These are phyloP conservation scores for Gerris buenoi DNA, from an alignment of 1,140 invertebrate genomes.

Conservation along the genomic window DNA sequence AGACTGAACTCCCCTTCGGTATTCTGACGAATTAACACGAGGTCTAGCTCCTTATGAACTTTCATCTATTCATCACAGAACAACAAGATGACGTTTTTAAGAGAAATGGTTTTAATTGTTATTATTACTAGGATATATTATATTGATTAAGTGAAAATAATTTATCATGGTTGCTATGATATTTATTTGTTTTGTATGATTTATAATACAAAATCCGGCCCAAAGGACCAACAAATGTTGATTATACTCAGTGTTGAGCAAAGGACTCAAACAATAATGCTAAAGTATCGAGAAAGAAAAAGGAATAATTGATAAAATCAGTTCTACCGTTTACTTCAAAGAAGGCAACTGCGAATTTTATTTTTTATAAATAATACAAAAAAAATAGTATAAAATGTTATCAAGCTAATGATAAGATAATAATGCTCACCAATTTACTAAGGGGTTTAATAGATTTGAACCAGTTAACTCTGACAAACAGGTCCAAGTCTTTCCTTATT, in stretches of 20 bases:
- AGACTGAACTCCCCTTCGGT: conserved; percentile 43
- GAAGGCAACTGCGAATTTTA: not conserved
- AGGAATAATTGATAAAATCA: no score
- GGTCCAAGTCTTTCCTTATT: conserved; percentile 36
- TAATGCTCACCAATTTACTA: conserved; percentile 12
- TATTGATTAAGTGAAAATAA: no score
- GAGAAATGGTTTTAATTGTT: not conserved
- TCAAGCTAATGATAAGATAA: not conserved
- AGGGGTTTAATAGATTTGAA: conserved; percentile 44
- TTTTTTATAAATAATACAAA: not conserved
- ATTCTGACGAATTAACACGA: conserved; percentile 52
- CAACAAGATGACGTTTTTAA: conserved; percentile 17
- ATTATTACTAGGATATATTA: no score
- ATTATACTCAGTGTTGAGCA: no score
- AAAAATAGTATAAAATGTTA: not conserved
- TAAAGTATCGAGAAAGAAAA: no score
- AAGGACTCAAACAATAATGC: no score
- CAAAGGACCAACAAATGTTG: no score
- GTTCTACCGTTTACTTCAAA: not conserved
- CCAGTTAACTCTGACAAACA: conserved; percentile 50
- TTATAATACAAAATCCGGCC: no score
- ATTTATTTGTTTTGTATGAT: no score
- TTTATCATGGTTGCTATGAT: no score
- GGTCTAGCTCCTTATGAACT: conserved; percentile 42
- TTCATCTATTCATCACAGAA: conserved; percentile 27